phyloP scores from a whole-genome alignment of 2,888 invertebrate species.

The Eutolmus rufibarbis region DNA sequence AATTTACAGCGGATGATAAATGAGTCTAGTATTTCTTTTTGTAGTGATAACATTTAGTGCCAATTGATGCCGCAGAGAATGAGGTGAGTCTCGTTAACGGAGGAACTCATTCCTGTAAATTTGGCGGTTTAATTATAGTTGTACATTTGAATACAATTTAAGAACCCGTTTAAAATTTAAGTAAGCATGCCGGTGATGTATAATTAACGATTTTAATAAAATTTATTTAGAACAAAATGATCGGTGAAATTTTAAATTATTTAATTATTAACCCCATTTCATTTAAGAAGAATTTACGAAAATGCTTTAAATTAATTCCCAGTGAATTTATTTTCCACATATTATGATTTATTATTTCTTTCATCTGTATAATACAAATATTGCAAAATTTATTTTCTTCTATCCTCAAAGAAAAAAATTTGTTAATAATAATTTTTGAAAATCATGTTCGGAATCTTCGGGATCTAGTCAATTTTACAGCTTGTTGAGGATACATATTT shows the following conservation, averaged over 20 bases:
- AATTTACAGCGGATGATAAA: not conserved
- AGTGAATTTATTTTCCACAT: too few relatives aligned
- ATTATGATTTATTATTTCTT: too few relatives aligned
- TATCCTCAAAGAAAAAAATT: too few relatives aligned
- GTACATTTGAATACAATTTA: not conserved
- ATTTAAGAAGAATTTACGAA: too few relatives aligned
- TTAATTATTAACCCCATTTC: not conserved
- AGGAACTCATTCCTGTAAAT: not conserved
- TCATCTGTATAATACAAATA: too few relatives aligned
- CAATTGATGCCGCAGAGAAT: not conserved
- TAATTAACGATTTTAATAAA: slow-evolving; percentile 39
- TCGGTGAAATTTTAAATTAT: not conserved
- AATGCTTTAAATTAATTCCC: too few relatives aligned
- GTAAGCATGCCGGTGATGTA: slow-evolving; percentile 14
- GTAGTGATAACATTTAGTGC: slow-evolving; percentile 22
- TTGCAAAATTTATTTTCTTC: too few relatives aligned
- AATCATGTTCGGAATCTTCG: too few relatives aligned
- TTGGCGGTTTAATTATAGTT: not conserved
- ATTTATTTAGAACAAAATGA: not conserved
- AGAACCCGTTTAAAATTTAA: not conserved
- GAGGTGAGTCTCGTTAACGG: not conserved
- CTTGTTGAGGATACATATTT: too few relatives aligned
- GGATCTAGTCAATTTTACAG: too few relatives aligned
- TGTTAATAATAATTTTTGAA: too few relatives aligned
- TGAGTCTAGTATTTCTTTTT: not conserved